Base-by-base conservation (phyloP, 2,113 vertebrate genomes). In the Gasterosteus aculeatus region DNA sequence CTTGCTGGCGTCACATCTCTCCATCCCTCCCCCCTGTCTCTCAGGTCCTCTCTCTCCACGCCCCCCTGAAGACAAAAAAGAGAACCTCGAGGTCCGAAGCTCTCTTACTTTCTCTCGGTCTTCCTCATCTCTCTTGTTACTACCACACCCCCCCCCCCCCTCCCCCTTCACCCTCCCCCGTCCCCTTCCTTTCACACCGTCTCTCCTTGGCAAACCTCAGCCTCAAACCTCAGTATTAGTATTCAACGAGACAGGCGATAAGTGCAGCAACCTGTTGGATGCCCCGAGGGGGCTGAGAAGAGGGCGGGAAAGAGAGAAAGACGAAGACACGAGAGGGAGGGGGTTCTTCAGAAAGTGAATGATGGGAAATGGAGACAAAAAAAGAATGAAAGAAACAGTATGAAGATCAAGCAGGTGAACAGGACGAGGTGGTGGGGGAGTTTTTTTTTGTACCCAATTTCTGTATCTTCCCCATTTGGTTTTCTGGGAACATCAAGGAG, bases 1-100 rank as follows among this genome's bases (percentile, higher is more conserved):
- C 88, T 86, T 65, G 2, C 69, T 79, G 81, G 75, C 84, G 84
- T 88, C 90, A 91, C 78, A 85, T 77, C 85, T 79, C 81, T 79
- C 77, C 81, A 62, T 78, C 87, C 68, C 69, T 72, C 66, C 79
- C 70, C 71, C 62, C 26, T 44, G 5, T 22, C 14, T 41, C 72
- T 82, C 72, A 51, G 46, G 12, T 76, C 58, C 73, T 87, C 76
- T 65, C 63, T 73, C 58, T 64, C 83, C 80, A 80, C 83, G 86
- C 87, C 85, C 31, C 63, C 2, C 42, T 64, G 42, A 35, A 51
- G 26, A 39, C 3, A 65, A 54, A 35, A 35, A 35, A 35, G 33
- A 35, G 33, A 35, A 26, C 58, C 77, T 54, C 15, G 53, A 84
- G 80, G 74, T 82, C 57, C 26, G 56, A 29, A 41, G 57, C 69